Base-by-base conservation (phyloP, 2,888 invertebrate genomes). In the Platycheirus rosarum region DNA sequence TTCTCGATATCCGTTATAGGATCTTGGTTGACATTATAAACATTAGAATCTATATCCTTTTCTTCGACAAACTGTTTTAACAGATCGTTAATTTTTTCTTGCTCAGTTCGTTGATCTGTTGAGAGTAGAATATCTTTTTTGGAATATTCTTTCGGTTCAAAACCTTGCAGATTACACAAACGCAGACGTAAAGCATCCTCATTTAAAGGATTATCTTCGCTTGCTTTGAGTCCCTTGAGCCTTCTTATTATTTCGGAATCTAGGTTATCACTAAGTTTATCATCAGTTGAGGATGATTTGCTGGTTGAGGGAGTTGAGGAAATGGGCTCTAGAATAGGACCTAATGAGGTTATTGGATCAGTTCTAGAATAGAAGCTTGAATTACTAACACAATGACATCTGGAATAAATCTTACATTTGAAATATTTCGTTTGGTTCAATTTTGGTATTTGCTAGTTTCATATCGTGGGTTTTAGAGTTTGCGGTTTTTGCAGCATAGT, bases 81-180 rank as follows among this genome's bases (percentile, higher is more conserved):
- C n/a, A 96, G 90, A 86, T 94, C 94, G 87, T 95, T 93, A 18
- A 93, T 92, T 90, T 95, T 94, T 86, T 96, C 93, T 87, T 94
- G 93, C 86, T 95, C 94, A 11, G 93, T 93, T 88, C 94, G 92
- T 46, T 91, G 91, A 86, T 95, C 94, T 13, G 91, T 91, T 37
- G 91, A 87, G 55, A 91, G 88, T 40, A 92, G 82, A 37, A 91
- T 80, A 71, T 89, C 88, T 76, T 88, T 88, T 69, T 88, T 88
- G 13, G 88, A 87, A 65, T 90, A 88, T 62, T 88, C 88, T 57
- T 89, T 89, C 11, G 87, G 87, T 46, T 88, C 87, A 18, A 89
- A 91, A 70, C 94, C 95, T 89, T 93, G 94, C n/a, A 96, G 90
- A 86, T 93, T 92, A 1, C 94, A 93, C 46, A 96, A 89, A 86